phyloP scores from a whole-genome alignment of 2,797 vertebrate species.

The Hipposideros larvatus region DNA sequence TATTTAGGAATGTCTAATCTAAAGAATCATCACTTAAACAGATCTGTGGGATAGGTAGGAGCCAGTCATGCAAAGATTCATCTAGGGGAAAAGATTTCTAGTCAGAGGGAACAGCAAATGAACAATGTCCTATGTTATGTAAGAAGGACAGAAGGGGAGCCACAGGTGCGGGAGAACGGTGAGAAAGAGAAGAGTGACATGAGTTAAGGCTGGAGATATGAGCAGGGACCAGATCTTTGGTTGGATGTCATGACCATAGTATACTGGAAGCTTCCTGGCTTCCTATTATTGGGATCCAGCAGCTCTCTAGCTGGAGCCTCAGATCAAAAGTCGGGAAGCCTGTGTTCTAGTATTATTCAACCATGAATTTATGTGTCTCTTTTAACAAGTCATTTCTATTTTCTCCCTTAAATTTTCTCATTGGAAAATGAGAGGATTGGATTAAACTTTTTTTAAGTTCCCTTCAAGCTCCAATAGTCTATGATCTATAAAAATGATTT shows the following conservation, averaged over 20 bases:
- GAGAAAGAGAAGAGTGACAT: neutral
- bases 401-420: neutral
- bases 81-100: neutral
- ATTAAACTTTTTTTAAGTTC: neutral
- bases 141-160: neutral
- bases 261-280: neutral
- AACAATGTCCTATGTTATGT: neutral
- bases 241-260: neutral
- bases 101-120: neutral
- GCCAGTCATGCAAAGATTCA: neutral
- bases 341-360: constrained; percentile 5
- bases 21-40: constrained; percentile 37
- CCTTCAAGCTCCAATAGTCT: constrained; percentile 13
- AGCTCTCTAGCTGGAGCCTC: neutral
- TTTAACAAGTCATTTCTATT: constrained; percentile 9
- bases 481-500: constrained; percentile 48
- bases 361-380: neutral
- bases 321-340: neutral
- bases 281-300: neutral
- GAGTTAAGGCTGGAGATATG: neutral
- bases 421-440: constrained; percentile 20
- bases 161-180: neutral
- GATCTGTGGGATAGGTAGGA: neutral
- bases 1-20: neutral
- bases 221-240: neutral